Conservation (phyloP, 2,113 vertebrate species). For the Salvelinus sp. region DNA sequence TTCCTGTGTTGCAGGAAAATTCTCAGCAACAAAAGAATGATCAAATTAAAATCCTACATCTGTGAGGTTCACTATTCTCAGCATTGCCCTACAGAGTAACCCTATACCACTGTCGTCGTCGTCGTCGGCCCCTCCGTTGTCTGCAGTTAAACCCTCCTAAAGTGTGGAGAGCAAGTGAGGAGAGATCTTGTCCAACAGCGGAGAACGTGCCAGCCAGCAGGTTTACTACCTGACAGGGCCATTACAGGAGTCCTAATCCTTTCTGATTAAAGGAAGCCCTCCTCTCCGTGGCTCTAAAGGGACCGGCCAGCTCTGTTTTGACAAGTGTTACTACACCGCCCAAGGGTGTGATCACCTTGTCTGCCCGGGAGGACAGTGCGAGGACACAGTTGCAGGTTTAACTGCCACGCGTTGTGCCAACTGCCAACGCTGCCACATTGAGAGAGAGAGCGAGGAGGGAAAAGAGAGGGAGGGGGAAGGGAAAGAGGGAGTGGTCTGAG, state of each 20-base stretch:
- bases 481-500: constrained; percentile 17
- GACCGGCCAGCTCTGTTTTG: constrained; percentile 50
- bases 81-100: no score
- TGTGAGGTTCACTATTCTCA: not conserved
- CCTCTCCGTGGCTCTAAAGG: constrained; percentile 21
- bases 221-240: constrained; percentile 34
- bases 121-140: no score
- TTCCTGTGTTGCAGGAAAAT: no score
- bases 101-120: no score
- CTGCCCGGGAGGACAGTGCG: constrained; percentile 32
- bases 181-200: constrained; percentile 15
- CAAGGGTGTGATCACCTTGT: constrained; percentile 57
- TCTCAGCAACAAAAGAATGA: no score
- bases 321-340: constrained; percentile 51
- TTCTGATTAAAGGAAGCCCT: constrained; percentile 55
- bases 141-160: not conserved
- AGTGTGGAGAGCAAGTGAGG: not conserved
- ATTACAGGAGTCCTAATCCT: constrained; percentile 58
- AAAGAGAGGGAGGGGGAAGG: not conserved
- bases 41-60: no score
- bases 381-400: constrained; percentile 47
- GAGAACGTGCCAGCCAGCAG: constrained; percentile 5
- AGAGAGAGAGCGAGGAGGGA: not conserved
- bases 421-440: constrained; percentile 37
- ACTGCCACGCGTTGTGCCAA: constrained; percentile 33